phyloP scores from a whole-genome alignment of 2,888 invertebrate species.

The Macroteleia sp. region DNA sequence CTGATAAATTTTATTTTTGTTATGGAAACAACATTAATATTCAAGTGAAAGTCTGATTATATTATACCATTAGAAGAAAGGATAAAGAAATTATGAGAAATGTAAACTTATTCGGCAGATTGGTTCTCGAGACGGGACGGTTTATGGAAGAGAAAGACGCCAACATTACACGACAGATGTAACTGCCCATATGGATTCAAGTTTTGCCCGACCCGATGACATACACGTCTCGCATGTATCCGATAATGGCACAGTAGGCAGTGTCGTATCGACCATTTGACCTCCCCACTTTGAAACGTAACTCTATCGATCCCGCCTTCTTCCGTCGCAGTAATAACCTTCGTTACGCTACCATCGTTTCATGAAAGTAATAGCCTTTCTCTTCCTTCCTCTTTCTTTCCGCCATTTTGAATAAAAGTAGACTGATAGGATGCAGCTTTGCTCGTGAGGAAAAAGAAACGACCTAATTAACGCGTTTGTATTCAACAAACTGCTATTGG shows the following conservation, averaged over 20 bases:
- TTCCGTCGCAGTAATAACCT: slow-evolving; percentile 73
- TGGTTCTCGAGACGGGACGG: slow-evolving; percentile 1
- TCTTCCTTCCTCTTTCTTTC: slow-evolving; percentile 61
- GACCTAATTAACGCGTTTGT: slow-evolving; percentile 59
- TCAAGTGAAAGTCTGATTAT: no score
- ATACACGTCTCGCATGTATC: slow-evolving; percentile 71
- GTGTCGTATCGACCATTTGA: slow-evolving; percentile 74
- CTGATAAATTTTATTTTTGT: slow-evolving; percentile 27
- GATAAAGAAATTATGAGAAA: not conserved
- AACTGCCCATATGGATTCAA: slow-evolving; percentile 41
- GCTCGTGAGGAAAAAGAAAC: slow-evolving; percentile 30
- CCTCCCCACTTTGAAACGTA: slow-evolving; percentile 72
- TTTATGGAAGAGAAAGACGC: no score
- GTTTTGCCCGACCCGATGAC: slow-evolving; percentile 69
- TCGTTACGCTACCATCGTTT: slow-evolving; percentile 70
- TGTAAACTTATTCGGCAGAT: no score
- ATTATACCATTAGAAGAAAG: slow-evolving; percentile 5
- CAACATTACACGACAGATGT: slow-evolving; percentile 28
- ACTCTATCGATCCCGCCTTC: slow-evolving; percentile 72
- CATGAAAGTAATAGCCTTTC: slow-evolving; percentile 72
- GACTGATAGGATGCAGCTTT: slow-evolving; percentile 40
- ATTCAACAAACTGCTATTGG: slow-evolving; percentile 50
- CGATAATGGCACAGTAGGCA: slow-evolving; percentile 67
- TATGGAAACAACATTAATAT: no score
- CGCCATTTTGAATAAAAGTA: slow-evolving; percentile 64